These are phyloP conservation scores for Graptemys geographica DNA, from an alignment of 2,797 vertebrate genomes.

Conservation along the genomic window DNA sequence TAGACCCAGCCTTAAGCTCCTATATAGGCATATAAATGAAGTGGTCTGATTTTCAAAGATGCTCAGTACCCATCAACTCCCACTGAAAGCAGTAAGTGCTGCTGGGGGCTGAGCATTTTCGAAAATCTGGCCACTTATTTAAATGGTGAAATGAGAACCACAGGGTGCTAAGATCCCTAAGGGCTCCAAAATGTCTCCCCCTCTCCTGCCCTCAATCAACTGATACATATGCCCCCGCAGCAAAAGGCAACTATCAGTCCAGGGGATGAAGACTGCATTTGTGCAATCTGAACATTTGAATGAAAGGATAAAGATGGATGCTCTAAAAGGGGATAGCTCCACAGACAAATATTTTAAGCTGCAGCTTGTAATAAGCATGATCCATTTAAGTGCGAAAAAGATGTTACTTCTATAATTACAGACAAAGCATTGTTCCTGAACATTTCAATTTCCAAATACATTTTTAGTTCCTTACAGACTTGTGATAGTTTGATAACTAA, in stretches of 20 bases:
- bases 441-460: neutral
- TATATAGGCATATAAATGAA: neutral
- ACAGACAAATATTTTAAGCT: neutral
- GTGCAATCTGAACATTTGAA: neutral
- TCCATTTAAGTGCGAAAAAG: neutral
- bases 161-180: neutral
- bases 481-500: neutral
- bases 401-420: neutral
- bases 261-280: neutral
- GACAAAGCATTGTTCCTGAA: neutral
- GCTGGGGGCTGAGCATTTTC: neutral
- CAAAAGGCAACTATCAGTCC: neutral
- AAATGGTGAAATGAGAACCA: neutral
- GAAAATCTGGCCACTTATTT: neutral
- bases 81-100: neutral
- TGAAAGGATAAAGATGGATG: neutral
- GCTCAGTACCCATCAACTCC: neutral
- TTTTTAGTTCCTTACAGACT: neutral
- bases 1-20: neutral
- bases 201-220: neutral
- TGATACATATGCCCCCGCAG: neutral
- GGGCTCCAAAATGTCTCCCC: neutral
- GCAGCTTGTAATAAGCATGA: neutral
- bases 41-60: neutral
- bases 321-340: neutral